phyloP scores from a whole-genome alignment of 1,140 invertebrate genomes.

The Oedothorax gibbosus region DNA sequence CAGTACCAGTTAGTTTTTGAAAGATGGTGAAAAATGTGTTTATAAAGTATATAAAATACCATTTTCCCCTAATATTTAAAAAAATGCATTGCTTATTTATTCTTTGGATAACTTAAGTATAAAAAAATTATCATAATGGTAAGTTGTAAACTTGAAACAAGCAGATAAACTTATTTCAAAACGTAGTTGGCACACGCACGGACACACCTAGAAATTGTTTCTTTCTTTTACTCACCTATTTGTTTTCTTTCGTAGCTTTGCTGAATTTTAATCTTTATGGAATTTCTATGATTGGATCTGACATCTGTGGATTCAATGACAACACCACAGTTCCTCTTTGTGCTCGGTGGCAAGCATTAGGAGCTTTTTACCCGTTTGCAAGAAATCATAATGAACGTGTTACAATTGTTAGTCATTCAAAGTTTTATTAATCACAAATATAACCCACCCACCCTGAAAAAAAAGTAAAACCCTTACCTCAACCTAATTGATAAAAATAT shows the following conservation, averaged over 20 bases:
- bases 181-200: not conserved
- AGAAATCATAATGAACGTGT: slow-evolving; percentile 86
- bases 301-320: slow-evolving; percentile 69
- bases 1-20: not conserved
- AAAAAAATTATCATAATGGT: not conserved
- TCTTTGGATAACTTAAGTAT: not conserved
- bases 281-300: slow-evolving; percentile 70
- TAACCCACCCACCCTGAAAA: too few relatives aligned
- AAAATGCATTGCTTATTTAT: not conserved
- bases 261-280: slow-evolving; percentile 87
- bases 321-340: slow-evolving; percentile 74
- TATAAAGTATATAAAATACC: not conserved
- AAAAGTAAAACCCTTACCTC: too few relatives aligned
- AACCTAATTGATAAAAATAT: too few relatives aligned
- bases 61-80: not conserved
- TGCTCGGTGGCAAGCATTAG: slow-evolving; percentile 82
- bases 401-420: slow-evolving; percentile 73
- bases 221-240: not conserved
- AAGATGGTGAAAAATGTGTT: not conserved
- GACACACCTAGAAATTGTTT: not conserved
- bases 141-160: not conserved
- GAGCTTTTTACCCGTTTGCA: slow-evolving; percentile 75
- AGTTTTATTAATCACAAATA: too few relatives aligned
- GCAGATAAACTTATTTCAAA: not conserved
- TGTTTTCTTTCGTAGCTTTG: slow-evolving; percentile 67